Evolutionary conservation across 1,140 invertebrate genomes (phyloP).

Genomic region (Phymorhynchus buccinoides): DNA sequence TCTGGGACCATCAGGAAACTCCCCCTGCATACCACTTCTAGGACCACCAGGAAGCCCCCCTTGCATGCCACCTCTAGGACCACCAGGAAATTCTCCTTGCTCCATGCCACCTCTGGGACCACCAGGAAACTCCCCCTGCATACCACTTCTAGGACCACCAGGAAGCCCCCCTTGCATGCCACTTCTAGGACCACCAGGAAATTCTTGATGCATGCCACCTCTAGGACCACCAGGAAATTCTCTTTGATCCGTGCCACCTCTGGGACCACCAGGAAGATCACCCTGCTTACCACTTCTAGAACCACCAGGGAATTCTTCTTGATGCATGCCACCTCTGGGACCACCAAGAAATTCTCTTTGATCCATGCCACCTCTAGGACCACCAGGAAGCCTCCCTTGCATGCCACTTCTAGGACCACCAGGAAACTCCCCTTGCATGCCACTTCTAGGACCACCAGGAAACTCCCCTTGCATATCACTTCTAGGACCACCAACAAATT

Average conservation of each 20-base stretch:
- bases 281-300: not conserved
- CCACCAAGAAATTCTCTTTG: not conserved
- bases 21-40: not conserved
- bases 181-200: not conserved
- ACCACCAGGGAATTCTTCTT: not conserved
- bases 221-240: not conserved
- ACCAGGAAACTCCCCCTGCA: constrained; percentile 2
- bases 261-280: not conserved
- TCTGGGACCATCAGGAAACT: not conserved
- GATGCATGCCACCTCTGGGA: not conserved
- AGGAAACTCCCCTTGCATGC: not conserved
- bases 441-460: not conserved
- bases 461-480: not conserved
- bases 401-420: constrained; percentile 11
- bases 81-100: not conserved
- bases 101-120: constrained; percentile 2
- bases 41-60: not conserved
- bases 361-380: not conserved
- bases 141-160: not conserved
- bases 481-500: not conserved
- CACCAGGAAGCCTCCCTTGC: not conserved
- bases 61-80: not conserved
- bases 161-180: not conserved
- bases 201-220: not conserved
- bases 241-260: not conserved